These are phyloP conservation scores for Tinea pellionella DNA, from an alignment of 2,888 invertebrate species.

Conservation along the genomic window DNA sequence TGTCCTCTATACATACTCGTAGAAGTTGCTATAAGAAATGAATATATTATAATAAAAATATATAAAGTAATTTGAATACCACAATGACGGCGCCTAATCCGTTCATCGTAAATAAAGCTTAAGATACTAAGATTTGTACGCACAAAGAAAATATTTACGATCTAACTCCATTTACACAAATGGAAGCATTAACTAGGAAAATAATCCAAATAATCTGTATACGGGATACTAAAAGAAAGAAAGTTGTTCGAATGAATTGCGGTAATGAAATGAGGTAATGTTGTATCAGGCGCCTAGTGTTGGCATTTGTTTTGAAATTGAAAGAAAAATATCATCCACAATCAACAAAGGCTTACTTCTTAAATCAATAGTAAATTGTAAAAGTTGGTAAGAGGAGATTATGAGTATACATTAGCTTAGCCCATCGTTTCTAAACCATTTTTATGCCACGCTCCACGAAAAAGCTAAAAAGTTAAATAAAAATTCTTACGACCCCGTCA, in stretches of 20 bases:
- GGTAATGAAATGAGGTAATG: not conserved
- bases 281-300: not conserved
- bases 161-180: conserved; percentile 32
- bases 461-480: too few relatives aligned
- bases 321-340: too few relatives aligned
- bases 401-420: too few relatives aligned
- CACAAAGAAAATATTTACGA: conserved; percentile 32
- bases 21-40: not conserved
- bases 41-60: not conserved
- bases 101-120: not conserved
- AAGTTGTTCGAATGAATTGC: not conserved
- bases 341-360: too few relatives aligned
- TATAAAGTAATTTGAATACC: not conserved
- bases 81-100: not conserved
- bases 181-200: conserved; percentile 28
- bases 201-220: conserved; percentile 23
- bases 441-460: too few relatives aligned
- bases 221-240: not conserved
- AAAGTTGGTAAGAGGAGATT: too few relatives aligned
- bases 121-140: conserved; percentile 1
- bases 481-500: too few relatives aligned
- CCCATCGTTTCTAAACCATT: too few relatives aligned
- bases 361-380: too few relatives aligned
- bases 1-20: too few relatives aligned
- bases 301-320: too few relatives aligned